Evolutionary conservation across 35 echinoderm and acorn worm genomes (phyloP), one percentile per base, ranked within the genome.

Genomic region (Apostichopus californicus): DNA sequence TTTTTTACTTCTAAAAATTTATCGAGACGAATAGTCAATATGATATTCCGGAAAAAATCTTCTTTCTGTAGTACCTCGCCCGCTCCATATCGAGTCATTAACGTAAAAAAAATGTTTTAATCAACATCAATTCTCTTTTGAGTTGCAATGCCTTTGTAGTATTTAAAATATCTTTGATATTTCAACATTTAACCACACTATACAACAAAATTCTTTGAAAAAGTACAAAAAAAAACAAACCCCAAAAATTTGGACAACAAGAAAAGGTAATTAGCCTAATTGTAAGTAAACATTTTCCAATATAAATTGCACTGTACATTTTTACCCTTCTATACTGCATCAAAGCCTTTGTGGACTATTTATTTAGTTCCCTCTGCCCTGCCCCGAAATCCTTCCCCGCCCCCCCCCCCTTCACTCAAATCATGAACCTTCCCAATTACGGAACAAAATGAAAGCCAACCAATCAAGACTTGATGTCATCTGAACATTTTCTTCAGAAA

Each of bases 241-340:
- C 34, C 34, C 34, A 46, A 46, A 68, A 68, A 68, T 17, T 68
- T 14, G 64, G 64, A 68, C 64, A 18, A 68, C 18, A 68, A 68
- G 64, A 14, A 68, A 68, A 46, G 34, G 34, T 46, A 46, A 46
- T 46, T 46, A 0, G 34, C 34, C 34, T 46, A 46, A 46, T 46
- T 46, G 34, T 46, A 46, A 46, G 34, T 46, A 46, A 46, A 46
- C 34, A 46, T 46, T 46, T 46, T 68, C 18, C 18, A 18, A 14
- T 68, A 68, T 68, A 68, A 68, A 68, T 68, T 68, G 64, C 64
- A 68, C 64, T 68, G 64, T 68, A 68, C 64, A 68, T 68, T 68
- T 18, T 18, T 68, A 4, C 64, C 64, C 64, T 68, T 18, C 64
- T 68, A 68, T 9, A 17, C 64, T 4, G 18, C 18, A 0, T 68